These are phyloP conservation scores for Prinia subflava DNA, from an alignment of 2,113 vertebrate species.

Conservation along the genomic window DNA sequence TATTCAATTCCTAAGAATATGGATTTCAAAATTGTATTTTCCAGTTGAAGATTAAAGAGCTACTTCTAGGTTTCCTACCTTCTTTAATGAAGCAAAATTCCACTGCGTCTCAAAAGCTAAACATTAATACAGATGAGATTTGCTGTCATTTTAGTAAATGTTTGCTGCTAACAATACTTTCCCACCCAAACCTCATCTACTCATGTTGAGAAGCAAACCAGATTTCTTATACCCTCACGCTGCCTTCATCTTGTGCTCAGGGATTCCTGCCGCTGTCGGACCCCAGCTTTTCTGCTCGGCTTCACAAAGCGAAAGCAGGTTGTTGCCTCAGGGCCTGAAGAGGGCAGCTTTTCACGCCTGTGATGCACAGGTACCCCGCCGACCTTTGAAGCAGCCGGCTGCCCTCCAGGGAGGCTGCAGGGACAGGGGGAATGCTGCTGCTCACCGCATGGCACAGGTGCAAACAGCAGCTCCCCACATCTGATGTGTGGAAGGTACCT, in stretches of 20 bases:
- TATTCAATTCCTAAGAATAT: constrained; percentile 64
- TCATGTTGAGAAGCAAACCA: constrained; percentile 6
- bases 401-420: not conserved
- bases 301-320: constrained; percentile 24
- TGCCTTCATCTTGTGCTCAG: not conserved
- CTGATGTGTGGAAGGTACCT: not conserved
- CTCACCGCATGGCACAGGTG: rapidly evolving
- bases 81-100: constrained; percentile 70
- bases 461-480: not conserved
- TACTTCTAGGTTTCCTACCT: constrained; percentile 62
- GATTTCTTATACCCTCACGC: not conserved
- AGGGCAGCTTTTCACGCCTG: not conserved
- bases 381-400: not conserved
- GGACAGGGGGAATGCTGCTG: not conserved
- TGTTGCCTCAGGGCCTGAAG: not conserved
- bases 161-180: constrained; percentile 65
- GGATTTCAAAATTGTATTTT: constrained; percentile 71
- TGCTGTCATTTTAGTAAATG: constrained; percentile 53
- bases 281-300: not conserved
- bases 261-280: not conserved
- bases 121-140: constrained; percentile 70
- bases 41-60: constrained; percentile 71
- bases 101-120: constrained; percentile 59
- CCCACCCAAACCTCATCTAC: constrained; percentile 51
- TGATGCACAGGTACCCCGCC: not conserved